phyloP scores from a whole-genome alignment of 2,888 invertebrate species.

The Napeogenes inachia region DNA sequence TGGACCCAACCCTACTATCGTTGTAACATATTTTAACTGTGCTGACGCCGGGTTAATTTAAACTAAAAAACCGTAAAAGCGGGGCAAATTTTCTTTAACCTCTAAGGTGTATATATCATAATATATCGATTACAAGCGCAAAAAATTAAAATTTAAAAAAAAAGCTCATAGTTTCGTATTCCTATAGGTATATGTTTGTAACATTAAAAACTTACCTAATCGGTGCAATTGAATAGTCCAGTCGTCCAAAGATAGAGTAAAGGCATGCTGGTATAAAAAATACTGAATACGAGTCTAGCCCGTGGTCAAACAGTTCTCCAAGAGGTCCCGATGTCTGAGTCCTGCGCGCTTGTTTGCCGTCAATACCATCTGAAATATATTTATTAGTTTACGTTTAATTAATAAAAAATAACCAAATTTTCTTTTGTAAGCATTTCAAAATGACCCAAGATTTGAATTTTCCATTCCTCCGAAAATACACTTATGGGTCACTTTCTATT shows the following conservation, averaged over 20 bases:
- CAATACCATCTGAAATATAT: conserved; percentile 90
- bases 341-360: conserved; percentile 98
- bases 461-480: background rate
- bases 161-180: too few species aligned
- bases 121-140: too few species aligned
- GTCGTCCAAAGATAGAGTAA: conserved; percentile 93
- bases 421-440: too few species aligned
- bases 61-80: too few species aligned
- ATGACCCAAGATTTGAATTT: background rate
- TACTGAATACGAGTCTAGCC: conserved; percentile 97
- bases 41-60: too few species aligned
- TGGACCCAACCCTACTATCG: too few species aligned
- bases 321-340: conserved; percentile 96
- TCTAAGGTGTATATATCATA: too few species aligned
- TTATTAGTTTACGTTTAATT: background rate
- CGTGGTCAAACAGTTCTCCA: conserved; percentile 99
- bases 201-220: conserved; percentile 47
- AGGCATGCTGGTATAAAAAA: conserved; percentile 95
- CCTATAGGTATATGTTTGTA: background rate
- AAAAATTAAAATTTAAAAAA: too few species aligned
- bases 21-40: too few species aligned
- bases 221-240: conserved; percentile 81
- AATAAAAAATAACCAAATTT: background rate
- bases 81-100: too few species aligned
- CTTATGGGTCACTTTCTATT: conserved; percentile 1